phyloP scores from a whole-genome alignment of 2,797 vertebrate species.

The Hydrocynus forskahlii region DNA sequence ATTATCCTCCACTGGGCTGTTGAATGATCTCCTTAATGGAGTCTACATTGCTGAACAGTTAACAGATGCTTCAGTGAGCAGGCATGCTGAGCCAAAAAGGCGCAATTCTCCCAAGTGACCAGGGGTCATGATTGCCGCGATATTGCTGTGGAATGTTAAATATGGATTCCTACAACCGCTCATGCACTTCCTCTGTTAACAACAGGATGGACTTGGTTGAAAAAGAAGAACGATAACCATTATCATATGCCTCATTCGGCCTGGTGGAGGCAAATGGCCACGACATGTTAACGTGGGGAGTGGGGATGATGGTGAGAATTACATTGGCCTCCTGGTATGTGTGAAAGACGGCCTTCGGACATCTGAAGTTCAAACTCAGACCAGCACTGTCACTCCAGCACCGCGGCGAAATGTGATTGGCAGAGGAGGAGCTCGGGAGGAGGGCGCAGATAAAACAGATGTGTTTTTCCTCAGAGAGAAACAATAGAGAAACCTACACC shows the following conservation, averaged over 20 bases:
- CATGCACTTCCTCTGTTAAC: conserved; percentile 58
- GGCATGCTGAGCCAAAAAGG: conserved; percentile 47
- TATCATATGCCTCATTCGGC: conserved; percentile 66
- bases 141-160: conserved; percentile 52
- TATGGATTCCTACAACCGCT: conserved; percentile 46
- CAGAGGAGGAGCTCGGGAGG: conserved; percentile 60
- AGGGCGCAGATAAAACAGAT: conserved; percentile 78
- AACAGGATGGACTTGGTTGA: conserved; percentile 63
- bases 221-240: conserved; percentile 76
- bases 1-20: conserved; percentile 49
- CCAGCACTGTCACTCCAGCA: conserved; percentile 72
- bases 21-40: conserved; percentile 56
- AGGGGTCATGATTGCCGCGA: conserved; percentile 18
- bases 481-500: conserved; percentile 20
- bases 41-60: conserved; percentile 51
- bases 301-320: conserved; percentile 72
- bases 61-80: conserved; percentile 54
- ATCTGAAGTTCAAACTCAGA: conserved; percentile 75
- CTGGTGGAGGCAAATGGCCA: conserved; percentile 61
- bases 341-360: conserved; percentile 67
- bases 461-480: conserved; percentile 58
- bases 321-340: conserved; percentile 75
- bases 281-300: conserved; percentile 62
- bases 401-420: conserved; percentile 73
- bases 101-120: conserved; percentile 44